A percentile compares a stretch with the other conserved stretches of the same genome.
These are phyloP conservation scores for Holotrichia oblita DNA, from an alignment of 1,140 invertebrate species.

Conservation along the genomic window DNA sequence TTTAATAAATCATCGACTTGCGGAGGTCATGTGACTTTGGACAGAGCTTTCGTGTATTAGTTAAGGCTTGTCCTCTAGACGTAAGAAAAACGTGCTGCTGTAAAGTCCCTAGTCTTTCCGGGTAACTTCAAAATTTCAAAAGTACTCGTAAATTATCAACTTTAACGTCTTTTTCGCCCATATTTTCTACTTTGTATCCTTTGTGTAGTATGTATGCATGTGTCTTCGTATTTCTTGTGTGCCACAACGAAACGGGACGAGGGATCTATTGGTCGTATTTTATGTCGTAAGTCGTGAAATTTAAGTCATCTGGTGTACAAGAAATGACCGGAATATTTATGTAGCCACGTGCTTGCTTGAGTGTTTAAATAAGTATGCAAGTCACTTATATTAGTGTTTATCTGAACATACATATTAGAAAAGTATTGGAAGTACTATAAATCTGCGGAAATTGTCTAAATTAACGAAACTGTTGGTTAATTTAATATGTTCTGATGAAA, in stretches of 20 bases:
- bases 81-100: conserved; percentile 10
- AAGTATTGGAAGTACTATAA: too few relatives aligned
- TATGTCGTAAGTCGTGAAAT: neutral
- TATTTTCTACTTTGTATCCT: conserved; percentile 15
- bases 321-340: conserved; percentile 12
- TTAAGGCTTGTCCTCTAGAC: neutral
- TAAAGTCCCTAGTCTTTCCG: neutral
- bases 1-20: conserved; percentile 21
- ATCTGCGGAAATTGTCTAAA: too few relatives aligned
- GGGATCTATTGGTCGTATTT: neutral
- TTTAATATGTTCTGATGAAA: too few relatives aligned
- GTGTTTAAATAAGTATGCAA: too few relatives aligned
- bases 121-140: conserved; percentile 3
- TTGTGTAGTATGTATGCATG: neutral
- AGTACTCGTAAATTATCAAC: conserved; percentile 29
- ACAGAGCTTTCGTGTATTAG: neutral
- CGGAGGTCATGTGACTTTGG: neutral
- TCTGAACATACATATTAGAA: too few relatives aligned
- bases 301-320: neutral
- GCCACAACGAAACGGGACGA: neutral
- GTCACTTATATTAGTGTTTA: too few relatives aligned
- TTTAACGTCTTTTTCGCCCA: conserved; percentile 5
- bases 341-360: neutral
- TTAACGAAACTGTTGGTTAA: too few relatives aligned
- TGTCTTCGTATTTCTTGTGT: neutral